Evolutionary conservation across 2,797 vertebrate genomes (phyloP).

Genomic region (Cossypha caffra): DNA sequence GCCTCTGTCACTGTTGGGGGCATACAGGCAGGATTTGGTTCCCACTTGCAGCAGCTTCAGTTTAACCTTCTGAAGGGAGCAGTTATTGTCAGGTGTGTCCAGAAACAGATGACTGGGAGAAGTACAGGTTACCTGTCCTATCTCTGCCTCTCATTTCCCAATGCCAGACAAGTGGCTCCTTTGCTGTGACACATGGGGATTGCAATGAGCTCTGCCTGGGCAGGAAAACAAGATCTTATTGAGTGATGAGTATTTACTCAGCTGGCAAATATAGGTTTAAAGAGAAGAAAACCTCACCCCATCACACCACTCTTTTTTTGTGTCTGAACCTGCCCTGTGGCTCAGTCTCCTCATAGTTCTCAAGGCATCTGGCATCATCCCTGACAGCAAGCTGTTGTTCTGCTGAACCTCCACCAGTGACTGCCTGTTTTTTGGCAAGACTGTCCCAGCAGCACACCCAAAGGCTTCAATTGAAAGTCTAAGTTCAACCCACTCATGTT

Average conservation of each 20-base stretch:
- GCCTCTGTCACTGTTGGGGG: not conserved
- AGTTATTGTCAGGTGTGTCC: not conserved
- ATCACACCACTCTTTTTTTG: not conserved
- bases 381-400: not conserved
- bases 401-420: not conserved
- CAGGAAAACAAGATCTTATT: not conserved
- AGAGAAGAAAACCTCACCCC: not conserved
- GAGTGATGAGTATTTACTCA: not conserved
- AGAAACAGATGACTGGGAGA: not conserved
- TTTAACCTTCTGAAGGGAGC: not conserved
- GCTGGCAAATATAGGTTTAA: not conserved
- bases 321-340: not conserved
- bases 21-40: not conserved
- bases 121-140: fast-evolving
- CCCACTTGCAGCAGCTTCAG: not conserved
- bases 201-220: not conserved
- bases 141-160: not conserved
- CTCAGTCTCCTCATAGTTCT: not conserved
- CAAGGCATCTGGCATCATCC: fast-evolving
- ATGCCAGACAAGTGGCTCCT: not conserved
- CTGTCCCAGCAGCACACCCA: not conserved
- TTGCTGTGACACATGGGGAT: not conserved
- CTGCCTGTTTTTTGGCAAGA: not conserved
- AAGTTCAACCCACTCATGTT: fast-evolving
- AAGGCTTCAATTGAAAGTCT: not conserved